Evolutionary conservation across 1,140 invertebrate species (phyloP).

Genomic region (Formica exsecta): DNA sequence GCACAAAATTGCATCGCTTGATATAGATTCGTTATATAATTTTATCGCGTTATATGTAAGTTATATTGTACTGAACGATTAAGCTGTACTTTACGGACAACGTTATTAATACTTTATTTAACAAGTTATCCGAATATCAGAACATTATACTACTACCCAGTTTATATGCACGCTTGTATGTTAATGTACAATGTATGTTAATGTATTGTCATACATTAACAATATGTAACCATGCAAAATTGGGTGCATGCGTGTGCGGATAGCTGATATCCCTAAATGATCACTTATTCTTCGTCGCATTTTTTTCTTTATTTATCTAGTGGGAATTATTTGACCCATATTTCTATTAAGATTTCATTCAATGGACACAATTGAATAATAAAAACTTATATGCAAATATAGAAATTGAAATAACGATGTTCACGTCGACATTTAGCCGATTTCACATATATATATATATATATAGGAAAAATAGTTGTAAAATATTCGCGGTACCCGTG

Average conservation of each 20-base stretch:
- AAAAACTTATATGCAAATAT: not conserved
- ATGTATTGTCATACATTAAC: slow-evolving; percentile 21
- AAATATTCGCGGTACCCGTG: slow-evolving; percentile 43
- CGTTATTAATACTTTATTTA: slow-evolving; percentile 43
- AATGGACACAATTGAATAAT: not conserved
- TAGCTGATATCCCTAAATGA: not conserved
- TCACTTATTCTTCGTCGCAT: not conserved
- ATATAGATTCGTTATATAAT: slow-evolving; percentile 21
- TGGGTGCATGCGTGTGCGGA: not conserved
- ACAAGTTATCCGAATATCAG: slow-evolving; percentile 22
- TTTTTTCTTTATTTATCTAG: not conserved
- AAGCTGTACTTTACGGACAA: not conserved
- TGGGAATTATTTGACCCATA: not conserved
- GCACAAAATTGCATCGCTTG: not conserved
- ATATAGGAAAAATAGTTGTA: slow-evolving; percentile 17
- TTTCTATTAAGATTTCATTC: not conserved
- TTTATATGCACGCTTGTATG: not conserved
- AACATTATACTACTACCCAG: no score
- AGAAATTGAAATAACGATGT: not conserved
- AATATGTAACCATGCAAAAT: slow-evolving; percentile 12
- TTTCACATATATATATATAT: not conserved
- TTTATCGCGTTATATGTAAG: not conserved
- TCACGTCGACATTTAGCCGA: not conserved
- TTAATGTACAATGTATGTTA: slow-evolving; percentile 9
- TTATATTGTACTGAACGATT: not conserved